Percentiles rank a stretch among this genome's conserved stretches.
phyloP scores from a whole-genome alignment of 2,797 vertebrate genomes.

The Rhincodon typus region DNA sequence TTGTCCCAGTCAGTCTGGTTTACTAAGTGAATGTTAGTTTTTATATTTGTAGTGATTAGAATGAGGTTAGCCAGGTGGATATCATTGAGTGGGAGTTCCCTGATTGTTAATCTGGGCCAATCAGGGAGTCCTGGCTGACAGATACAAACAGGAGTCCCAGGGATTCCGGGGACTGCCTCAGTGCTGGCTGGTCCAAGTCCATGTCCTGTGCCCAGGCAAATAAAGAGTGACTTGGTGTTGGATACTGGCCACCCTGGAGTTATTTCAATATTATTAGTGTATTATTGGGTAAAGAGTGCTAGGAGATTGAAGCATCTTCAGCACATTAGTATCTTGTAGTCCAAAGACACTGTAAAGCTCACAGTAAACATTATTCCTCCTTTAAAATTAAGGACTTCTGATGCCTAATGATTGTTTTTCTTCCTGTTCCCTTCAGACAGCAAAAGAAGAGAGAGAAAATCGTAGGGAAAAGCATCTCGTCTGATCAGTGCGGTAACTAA shows the following conservation, averaged over 20 bases:
- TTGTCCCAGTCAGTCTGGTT: neutral
- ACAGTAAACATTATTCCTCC: neutral
- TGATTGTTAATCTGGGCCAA: too few relatives aligned
- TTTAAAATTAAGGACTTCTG: neutral
- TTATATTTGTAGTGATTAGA: too few relatives aligned
- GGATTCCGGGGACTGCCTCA: too few relatives aligned
- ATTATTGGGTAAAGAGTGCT: neutral
- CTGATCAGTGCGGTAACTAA: constrained; percentile 16
- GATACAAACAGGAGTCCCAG: too few relatives aligned
- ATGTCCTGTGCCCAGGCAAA: too few relatives aligned
- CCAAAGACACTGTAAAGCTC: neutral
- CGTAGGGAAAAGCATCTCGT: neutral
- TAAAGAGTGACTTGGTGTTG: too few relatives aligned
- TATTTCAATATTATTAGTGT: neutral
- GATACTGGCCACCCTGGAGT: too few relatives aligned
- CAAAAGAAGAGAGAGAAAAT: constrained; percentile 19
- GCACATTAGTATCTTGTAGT: neutral
- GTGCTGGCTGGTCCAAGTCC: too few relatives aligned
- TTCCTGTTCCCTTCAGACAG: neutral
- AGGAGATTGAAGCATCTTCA: neutral
- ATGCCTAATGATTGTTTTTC: too few relatives aligned
- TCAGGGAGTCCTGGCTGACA: too few relatives aligned
- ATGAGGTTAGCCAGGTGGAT: too few relatives aligned
- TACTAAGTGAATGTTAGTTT: neutral
- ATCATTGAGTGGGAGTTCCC: too few relatives aligned